Evolutionary conservation across 2,888 invertebrate genomes (phyloP), one percentile per base, ranked within the genome.

Genomic region (Gortyna flavago): DNA sequence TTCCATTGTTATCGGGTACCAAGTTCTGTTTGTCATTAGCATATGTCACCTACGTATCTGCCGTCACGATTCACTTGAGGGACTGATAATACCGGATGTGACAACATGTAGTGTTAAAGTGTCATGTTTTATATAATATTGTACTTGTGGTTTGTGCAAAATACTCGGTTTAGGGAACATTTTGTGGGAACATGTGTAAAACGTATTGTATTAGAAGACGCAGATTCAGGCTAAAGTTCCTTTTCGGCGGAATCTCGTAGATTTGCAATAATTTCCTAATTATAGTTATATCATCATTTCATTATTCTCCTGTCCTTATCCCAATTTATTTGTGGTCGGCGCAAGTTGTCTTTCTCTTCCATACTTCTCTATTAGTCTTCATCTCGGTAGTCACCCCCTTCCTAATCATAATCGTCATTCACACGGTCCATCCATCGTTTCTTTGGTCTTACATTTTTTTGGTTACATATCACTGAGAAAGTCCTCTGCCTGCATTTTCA

Each of bases 61-160:
- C 77, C 88, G 90, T 92, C 92, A 92, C 92, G 91, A 85, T 88
- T 87, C 82, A 89, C 83, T 90, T 88, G 89, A 87, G 84, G 89
- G 86, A 85, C 90, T 92, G 93, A 93, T 93, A 93, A 88, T 84
- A 57, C 72, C 89, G 89, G 82, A 83, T 87, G 72, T 84, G 72
- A 44, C 38, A 69, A 54, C 61, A 78, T 86, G 68, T 72, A 72
- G 64, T 67, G 29, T 77, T 70, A 21, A 71, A 69, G 62, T 51
- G 77, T 69, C 74, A 38, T 41, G 64, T 84, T 80, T 74, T 72
- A 76, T 69, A 76, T 85, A 35, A 62, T 68, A 74, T 61, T 66
- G 57, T 81, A 62, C 48, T 66, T 48, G n/a, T 35, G 7, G 32
- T 64, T 61, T 57, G 7, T 51, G 68, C 72, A 62, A 21, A 35